These are phyloP conservation scores for Helleia helle DNA, from an alignment of 2,888 invertebrate genomes.

Conservation along the genomic window DNA sequence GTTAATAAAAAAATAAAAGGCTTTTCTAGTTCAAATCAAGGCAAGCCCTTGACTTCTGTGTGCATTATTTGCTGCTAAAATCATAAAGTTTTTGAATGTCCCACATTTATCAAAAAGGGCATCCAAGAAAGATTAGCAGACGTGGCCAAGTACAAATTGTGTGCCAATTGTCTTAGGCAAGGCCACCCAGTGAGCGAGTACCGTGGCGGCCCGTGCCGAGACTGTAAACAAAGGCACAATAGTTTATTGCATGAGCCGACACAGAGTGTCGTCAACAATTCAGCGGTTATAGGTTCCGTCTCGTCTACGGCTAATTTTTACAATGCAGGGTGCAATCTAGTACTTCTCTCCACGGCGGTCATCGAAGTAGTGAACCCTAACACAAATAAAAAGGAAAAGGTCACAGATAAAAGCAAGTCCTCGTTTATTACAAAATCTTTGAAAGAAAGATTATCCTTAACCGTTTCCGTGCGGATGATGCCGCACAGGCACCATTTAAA, in stretches of 20 bases:
- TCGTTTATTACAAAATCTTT: conserved; percentile 18
- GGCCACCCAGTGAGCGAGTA: conserved; percentile 21
- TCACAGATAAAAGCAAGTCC: conserved; percentile 17
- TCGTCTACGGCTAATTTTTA: neutral
- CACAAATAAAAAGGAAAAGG: conserved; percentile 11
- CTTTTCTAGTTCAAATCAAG: too few relatives aligned
- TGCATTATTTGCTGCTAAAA: too few relatives aligned
- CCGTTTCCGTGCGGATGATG: too few relatives aligned
- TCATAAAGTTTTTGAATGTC: conserved; percentile 18
- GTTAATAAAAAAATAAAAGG: too few relatives aligned
- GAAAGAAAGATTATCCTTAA: conserved; percentile 14
- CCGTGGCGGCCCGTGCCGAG: conserved; percentile 23
- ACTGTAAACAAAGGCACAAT: conserved; percentile 22
- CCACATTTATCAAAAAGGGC: conserved; percentile 12
- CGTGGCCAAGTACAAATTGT: conserved; percentile 19
- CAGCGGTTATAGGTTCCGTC: too few relatives aligned
- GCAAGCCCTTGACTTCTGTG: too few relatives aligned
- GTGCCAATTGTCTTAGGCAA: conserved; percentile 20
- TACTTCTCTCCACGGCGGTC: conserved; percentile 19
- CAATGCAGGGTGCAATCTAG: conserved; percentile 3
- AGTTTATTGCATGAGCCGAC: neutral
- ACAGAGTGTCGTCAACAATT: neutral
- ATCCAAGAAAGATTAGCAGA: neutral
- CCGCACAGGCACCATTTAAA: too few relatives aligned
- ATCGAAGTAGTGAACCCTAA: conserved; percentile 18